phyloP scores from a whole-genome alignment of 2,888 invertebrate species.

The Zhuqinia jingwanae region DNA sequence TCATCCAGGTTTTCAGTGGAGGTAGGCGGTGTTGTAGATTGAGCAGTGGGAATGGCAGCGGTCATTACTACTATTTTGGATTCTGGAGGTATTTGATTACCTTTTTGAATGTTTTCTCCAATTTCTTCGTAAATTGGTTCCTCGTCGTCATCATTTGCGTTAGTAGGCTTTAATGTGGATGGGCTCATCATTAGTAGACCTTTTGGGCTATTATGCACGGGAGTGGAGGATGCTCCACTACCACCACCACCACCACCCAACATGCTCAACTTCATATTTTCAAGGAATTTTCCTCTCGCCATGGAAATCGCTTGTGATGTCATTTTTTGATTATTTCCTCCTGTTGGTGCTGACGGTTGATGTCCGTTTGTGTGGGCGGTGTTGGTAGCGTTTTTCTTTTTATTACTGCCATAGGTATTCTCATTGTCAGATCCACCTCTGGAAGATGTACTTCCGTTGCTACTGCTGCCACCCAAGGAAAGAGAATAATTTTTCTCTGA shows the following conservation, averaged over 20 bases:
- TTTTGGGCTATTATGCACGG: constrained; percentile 74
- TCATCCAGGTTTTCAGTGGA: constrained; percentile 20
- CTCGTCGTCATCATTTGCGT: constrained; percentile 56
- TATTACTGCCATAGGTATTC: not conserved
- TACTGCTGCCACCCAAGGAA: constrained; percentile 44
- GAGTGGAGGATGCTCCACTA: constrained; percentile 79
- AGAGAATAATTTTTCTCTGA: constrained; percentile 78
- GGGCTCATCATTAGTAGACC: constrained; percentile 44
- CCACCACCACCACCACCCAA: constrained; percentile 74
- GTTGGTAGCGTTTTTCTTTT: not conserved
- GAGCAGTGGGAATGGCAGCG: too few species aligned
- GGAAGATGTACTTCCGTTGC: constrained; percentile 22
- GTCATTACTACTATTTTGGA: too few species aligned
- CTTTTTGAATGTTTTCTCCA: constrained; percentile 66
- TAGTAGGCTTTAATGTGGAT: not conserved
- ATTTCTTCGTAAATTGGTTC: constrained; percentile 79
- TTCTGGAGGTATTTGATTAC: not conserved
- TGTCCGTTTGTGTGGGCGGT: not conserved
- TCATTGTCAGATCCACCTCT: constrained; percentile 41
- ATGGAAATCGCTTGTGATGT: constrained; percentile 77
- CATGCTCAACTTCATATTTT: constrained; percentile 77
- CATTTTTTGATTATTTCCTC: not conserved
- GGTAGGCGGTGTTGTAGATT: not conserved
- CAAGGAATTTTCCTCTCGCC: constrained; percentile 79
- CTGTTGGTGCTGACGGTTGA: not conserved